Evolutionary conservation across 2,888 invertebrate species (phyloP), one percentile per base, ranked within the genome.

Genomic region (Nesidiocoris tenuis): DNA sequence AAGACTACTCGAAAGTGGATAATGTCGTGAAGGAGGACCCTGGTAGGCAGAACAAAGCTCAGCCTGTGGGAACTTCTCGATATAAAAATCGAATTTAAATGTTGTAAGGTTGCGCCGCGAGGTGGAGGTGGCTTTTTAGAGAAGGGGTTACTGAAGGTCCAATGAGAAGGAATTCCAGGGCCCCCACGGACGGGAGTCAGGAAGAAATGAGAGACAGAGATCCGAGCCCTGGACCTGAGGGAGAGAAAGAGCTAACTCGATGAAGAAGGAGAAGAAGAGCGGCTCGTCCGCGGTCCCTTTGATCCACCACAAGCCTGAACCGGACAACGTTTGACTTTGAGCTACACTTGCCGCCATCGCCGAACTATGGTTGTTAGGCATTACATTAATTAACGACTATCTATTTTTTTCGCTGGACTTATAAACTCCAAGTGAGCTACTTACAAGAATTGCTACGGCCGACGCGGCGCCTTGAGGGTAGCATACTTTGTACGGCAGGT

Each of bases 71-170:
- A 68, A 68, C 70, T 61, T 59, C 57, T 54, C 64, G 70, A 66
- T 76, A 76, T 76, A 76, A 76, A 75, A 76, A 76, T 76, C 70
- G 76, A 67, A 77, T 77, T 77, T 77, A 77, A 77, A 74, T 77
- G 77, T 77, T 66, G 57, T 68, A 56, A 24, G 65, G n/a, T n/a
- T 17, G 70, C 19, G 56, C 57, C n/a, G 59, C n/a, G 57, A 39
- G 55, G 57, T 22, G 55, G 64, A 23, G 16, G 54, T 18, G 63
- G 64, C 55, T 55, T 54, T 56, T 17, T 24, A 22, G 56, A 67
- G 24, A 19, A n/a, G 67, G 23, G 55, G 55, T 7, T 23, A 61
- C 25, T 39, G 54, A 57, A 12, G 61, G 57, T n/a, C 59, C 70
- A 57, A 70, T 59, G 56, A 25, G 61, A 23, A 7, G 22, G 70